These are phyloP conservation scores for Actinostola sp. DNA, from an alignment of 92 coral and sea anemone genomes.

Conservation along the genomic window DNA sequence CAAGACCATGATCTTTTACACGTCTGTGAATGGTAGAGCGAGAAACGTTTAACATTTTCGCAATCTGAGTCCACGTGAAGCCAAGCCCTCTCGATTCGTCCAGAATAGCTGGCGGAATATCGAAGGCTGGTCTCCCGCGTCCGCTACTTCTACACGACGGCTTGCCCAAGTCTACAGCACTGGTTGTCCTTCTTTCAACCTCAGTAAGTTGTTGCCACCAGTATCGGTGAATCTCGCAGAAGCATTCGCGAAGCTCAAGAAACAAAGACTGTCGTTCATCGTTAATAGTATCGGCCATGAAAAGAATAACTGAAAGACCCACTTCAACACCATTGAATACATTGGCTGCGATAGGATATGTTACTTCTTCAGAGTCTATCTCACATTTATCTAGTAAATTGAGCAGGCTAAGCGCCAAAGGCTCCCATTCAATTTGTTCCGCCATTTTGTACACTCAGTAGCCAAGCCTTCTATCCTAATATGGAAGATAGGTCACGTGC, in stretches of 20 bases:
- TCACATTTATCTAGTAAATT: slow-evolving; percentile 39
- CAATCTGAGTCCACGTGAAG: slow-evolving; percentile 44
- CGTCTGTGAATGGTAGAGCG: slow-evolving; percentile 54
- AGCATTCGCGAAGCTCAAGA: slow-evolving; percentile 43
- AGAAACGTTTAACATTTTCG: slow-evolving; percentile 48
- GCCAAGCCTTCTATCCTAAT: too few relatives aligned
- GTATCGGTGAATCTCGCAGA: slow-evolving; percentile 47
- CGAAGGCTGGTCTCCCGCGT: slow-evolving; percentile 51
- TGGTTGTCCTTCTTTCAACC: slow-evolving; percentile 47
- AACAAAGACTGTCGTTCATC: slow-evolving; percentile 53
- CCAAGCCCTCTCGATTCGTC: slow-evolving; percentile 53
- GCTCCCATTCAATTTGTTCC: slow-evolving; percentile 33
- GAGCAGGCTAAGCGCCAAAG: slow-evolving; percentile 14
- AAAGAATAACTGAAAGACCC: slow-evolving; percentile 37
- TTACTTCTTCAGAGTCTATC: slow-evolving; percentile 29
- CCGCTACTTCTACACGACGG: slow-evolving; percentile 21
- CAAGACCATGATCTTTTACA: slow-evolving; percentile 42
- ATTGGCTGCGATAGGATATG: slow-evolving; percentile 32
- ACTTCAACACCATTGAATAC: slow-evolving; percentile 22
- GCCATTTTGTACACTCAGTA: neutral
- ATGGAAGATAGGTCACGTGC: too few relatives aligned
- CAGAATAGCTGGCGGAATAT: slow-evolving; percentile 29
- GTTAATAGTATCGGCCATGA: slow-evolving; percentile 35
- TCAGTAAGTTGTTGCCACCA: slow-evolving; percentile 49
- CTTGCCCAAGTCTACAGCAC: slow-evolving; percentile 29